Evolutionary conservation across 2,113 vertebrate genomes (phyloP).

Genomic region (Tylochromis polylepis): DNA sequence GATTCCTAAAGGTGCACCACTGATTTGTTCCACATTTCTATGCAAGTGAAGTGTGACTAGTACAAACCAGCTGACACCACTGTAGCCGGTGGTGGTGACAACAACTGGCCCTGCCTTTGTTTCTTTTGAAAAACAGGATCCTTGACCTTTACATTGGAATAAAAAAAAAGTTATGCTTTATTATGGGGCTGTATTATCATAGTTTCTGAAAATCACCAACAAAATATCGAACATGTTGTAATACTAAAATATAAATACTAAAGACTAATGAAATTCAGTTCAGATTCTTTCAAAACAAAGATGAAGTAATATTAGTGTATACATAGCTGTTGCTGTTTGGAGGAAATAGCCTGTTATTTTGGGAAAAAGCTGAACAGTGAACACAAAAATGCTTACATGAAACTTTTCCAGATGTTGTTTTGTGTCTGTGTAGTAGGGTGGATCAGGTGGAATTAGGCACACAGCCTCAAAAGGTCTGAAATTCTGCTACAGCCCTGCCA

Average conservation of each 20-base stretch:
- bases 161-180: background rate
- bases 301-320: background rate
- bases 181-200: background rate
- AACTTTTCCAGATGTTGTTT: background rate
- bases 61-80: background rate
- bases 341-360: background rate
- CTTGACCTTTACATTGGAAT: background rate
- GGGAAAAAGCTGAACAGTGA: background rate
- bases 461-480: background rate
- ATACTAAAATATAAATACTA: background rate
- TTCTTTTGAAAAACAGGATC: background rate
- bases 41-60: background rate
- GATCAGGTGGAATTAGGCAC: background rate
- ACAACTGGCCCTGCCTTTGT: background rate
- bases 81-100: background rate
- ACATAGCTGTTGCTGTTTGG: background rate
- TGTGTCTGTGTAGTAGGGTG: background rate
- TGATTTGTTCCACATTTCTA: background rate
- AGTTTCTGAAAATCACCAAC: background rate
- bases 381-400: background rate
- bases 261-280: background rate
- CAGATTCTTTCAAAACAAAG: fast-evolving
- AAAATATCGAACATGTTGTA: background rate
- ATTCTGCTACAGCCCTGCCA: background rate
- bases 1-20: background rate